phyloP scores from a whole-genome alignment of 2,888 invertebrate genomes.

The Dilophus febrilis region DNA sequence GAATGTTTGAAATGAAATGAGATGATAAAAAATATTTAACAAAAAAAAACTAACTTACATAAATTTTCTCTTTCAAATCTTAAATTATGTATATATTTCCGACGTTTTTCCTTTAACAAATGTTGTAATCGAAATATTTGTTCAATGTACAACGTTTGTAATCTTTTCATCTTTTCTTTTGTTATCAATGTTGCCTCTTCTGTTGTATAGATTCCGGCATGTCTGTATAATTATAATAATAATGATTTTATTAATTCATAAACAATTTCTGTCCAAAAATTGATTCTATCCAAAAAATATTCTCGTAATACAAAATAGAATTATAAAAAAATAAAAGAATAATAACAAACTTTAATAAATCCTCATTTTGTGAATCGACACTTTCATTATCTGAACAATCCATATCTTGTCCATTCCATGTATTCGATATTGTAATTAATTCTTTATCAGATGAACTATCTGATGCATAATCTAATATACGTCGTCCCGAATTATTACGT shows the following conservation, averaged over 20 bases:
- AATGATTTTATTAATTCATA: background rate
- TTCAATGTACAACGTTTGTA: constrained; percentile 67
- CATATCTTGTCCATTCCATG: constrained; percentile 45
- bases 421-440: constrained; percentile 39
- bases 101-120: constrained; percentile 49
- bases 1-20: no score
- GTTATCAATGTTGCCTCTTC: constrained; percentile 72
- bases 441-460: constrained; percentile 50
- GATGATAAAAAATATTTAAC: no score
- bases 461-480: constrained; percentile 51
- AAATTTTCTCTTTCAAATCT: constrained; percentile 65
- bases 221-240: constrained; percentile 37
- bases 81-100: constrained; percentile 52
- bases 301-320: no score
- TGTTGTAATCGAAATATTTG: constrained; percentile 64
- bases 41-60: constrained; percentile 33
- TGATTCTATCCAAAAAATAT: no score
- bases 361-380: constrained; percentile 58
- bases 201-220: constrained; percentile 74
- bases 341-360: constrained; percentile 45
- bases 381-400: constrained; percentile 62
- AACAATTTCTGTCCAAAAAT: background rate
- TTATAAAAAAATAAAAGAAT: background rate
- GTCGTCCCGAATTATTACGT: constrained; percentile 35
- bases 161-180: constrained; percentile 50